These are phyloP conservation scores for Sthenelais limicola DNA, from an alignment of 2,888 invertebrate genomes.

Conservation along the genomic window DNA sequence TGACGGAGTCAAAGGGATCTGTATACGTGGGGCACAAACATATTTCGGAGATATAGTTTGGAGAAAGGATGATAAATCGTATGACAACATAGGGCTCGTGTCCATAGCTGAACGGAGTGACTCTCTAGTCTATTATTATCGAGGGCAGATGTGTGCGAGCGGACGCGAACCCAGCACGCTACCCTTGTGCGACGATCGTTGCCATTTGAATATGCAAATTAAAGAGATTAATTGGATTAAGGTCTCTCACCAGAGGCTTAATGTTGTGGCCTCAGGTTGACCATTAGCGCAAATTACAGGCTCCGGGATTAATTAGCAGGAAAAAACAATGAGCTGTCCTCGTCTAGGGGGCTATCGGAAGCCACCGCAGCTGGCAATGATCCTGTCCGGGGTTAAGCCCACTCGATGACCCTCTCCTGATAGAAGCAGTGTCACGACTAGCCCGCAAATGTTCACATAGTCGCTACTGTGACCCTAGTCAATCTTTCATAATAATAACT, in stretches of 20 bases:
- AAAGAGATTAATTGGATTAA: conserved; percentile 36
- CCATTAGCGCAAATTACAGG: conserved; percentile 39
- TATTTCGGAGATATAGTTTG: no score
- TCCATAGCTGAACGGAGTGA: no score
- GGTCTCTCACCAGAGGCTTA: conserved; percentile 30
- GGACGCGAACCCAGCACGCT: neutral
- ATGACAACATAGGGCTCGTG: no score
- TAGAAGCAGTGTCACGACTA: conserved; percentile 6
- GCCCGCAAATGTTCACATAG: neutral
- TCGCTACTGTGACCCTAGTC: no score
- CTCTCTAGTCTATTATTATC: no score
- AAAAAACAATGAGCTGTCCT: conserved; percentile 19
- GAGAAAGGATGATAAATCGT: no score
- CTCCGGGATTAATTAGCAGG: conserved; percentile 29
- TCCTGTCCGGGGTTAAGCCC: conserved; percentile 22
- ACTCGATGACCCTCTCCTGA: conserved; percentile 17
- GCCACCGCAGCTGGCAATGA: conserved; percentile 16
- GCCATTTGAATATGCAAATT: conserved; percentile 37
- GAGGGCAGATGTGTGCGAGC: no score
- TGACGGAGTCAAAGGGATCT: no score
- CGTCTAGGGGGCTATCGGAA: conserved; percentile 3
- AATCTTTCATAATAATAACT: conserved; percentile 6
- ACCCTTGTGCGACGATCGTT: neutral
- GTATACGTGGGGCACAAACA: no score
- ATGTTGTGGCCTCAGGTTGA: conserved; percentile 35